phyloP scores from a whole-genome alignment of 2,113 vertebrate genomes.

The Diphyllodes magnificus region DNA sequence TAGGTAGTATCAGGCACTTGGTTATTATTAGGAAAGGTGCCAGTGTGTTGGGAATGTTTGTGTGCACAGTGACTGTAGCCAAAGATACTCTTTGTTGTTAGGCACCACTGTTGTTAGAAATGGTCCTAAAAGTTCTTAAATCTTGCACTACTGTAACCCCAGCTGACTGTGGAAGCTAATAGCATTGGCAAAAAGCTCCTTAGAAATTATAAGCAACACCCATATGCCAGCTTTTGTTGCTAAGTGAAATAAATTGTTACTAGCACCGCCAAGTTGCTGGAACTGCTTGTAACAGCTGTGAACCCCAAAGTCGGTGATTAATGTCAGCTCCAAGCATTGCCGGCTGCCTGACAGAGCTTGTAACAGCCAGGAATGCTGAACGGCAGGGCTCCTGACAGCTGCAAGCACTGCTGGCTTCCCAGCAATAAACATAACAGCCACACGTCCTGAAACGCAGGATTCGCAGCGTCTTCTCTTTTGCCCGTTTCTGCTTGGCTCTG shows the following conservation, averaged over 20 bases:
- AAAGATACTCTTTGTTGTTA: neutral
- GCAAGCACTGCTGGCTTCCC: neutral
- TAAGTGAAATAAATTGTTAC: conserved; percentile 44
- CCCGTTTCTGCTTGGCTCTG: neutral
- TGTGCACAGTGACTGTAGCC: neutral
- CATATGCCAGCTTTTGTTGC: neutral
- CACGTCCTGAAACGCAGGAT: neutral
- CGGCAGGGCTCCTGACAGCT: neutral
- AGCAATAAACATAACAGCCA: neutral
- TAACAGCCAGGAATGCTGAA: neutral
- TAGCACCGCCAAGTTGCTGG: neutral
- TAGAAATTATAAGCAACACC: neutral
- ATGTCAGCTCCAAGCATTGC: neutral
- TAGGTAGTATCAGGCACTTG: neutral
- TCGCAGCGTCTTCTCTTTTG: neutral
- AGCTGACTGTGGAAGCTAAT: neutral
- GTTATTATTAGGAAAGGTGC: conserved; percentile 8
- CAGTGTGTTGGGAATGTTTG: neutral
- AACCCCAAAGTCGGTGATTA: conserved; percentile 11
- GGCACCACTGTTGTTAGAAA: neutral
- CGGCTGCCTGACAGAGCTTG: neutral
- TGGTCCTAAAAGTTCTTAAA: neutral
- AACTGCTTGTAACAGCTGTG: neutral
- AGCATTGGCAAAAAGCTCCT: neutral
- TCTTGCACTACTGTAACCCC: neutral